Base-by-base conservation (phyloP, 1,140 invertebrate genomes). In the Drosophila parabipectinata region DNA sequence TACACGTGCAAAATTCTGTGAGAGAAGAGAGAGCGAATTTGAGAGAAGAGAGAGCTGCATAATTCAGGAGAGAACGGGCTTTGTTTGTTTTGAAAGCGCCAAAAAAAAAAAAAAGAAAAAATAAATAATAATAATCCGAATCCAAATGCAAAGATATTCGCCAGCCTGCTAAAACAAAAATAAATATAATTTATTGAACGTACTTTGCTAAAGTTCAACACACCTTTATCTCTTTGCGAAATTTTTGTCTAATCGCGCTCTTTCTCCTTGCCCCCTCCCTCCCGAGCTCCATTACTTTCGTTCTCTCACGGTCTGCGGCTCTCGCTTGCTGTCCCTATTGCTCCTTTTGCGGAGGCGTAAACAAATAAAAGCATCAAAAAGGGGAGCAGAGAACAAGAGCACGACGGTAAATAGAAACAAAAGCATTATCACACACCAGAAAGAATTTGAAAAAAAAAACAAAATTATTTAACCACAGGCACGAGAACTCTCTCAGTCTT, bases 151-250 rank as follows among this genome's bases (percentile, higher is more conserved):
- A 18, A 44, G 41, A 15, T 15, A 44, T 41, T 41, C n/a, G 39
- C 32, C 44, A 39, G 44, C 62, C 34, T 47, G 67, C 52, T 68
- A 68, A 15, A 32, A 28, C 55, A 14, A 51, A 72, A 62, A 62
- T 63, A 55, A 63, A 61, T 54, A 50, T 62, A 73, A 72, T 72
- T 72, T 62, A 56, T 74, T 56, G 32, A 74, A 66, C 52, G 52
- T 74, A 74, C 58, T 61, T 80, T 73, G 63, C 59, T 61, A 78
- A 80, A 87, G 81, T 85, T 85, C 81, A 85, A 87, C 82, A 85
- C 50, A 85, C 81, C 72, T 85, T 85, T 85, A 85, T 85, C 81
- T 58, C 50, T 55, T 28, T 15, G 24, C n/a, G 15, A 37, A 39
- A 63, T 74, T 48, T 69, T 21, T 55, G 34, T 45, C 58, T 50